Evolutionary conservation across 2,797 vertebrate genomes (phyloP), one percentile per base, ranked within the genome.

Genomic region (Lagocephalus sceleratus): DNA sequence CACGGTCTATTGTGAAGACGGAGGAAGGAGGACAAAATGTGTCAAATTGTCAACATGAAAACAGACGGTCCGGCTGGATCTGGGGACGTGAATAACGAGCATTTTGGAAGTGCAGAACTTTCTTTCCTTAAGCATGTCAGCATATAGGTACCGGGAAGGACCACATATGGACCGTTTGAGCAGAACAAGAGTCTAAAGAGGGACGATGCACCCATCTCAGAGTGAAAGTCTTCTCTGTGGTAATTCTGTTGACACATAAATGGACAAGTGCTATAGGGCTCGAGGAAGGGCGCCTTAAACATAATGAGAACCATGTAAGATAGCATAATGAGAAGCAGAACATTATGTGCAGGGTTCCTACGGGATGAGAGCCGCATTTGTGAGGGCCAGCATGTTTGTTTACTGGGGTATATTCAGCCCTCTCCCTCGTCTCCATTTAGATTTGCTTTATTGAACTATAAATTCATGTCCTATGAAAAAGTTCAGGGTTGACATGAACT

Each of bases 231-330:
- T 66, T 51, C 58, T 66, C 82, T 55, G 52, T 85, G 81, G 61
- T 77, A 84, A 87, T 86, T 59, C 46, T 56, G 63, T 80, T 87
- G 85, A 84, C 78, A 85, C 41, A 61, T 76, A 74, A 83, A 87
- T 75, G 23, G 63, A 51, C 65, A 58, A 78, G 67, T 73, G 75
- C 71, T 74, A 82, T 65, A 72, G 81, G 74, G 70, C 60, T 51
- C 45, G 44, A 66, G 74, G 61, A 63, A 65, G 63, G 75, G 73
- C 71, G 73, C 68, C 60, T 57, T 41, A 44, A 63, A 76, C 68
- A 81, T 78, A 83, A 80, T 77, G 74, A 65, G 64, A 76, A 77
- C 76, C 84, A 80, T 76, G 75, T 81, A 82, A 75, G 77, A 55
- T 54, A 65, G 60, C 39, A 58, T 73, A 75, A 84, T 79, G 70